Percentiles rank a stretch among this genome's conserved stretches.
phyloP scores from a whole-genome alignment of 2,888 invertebrate species.

The Calliopum simillimum region DNA sequence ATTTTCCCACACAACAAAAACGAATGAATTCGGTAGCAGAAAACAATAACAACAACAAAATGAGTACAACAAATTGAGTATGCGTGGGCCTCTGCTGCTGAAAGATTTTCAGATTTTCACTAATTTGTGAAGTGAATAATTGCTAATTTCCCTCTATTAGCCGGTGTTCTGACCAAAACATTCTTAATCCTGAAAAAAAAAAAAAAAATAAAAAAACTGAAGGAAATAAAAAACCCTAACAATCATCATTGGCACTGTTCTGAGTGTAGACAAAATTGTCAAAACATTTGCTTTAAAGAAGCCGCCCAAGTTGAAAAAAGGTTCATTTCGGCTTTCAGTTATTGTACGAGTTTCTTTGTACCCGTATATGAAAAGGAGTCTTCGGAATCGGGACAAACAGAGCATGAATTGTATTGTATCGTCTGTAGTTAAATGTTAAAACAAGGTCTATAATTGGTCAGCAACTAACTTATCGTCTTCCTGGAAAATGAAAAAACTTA shows the following conservation, averaged over 20 bases:
- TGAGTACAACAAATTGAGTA: not conserved
- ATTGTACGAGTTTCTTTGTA: not conserved
- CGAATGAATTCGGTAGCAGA: not conserved
- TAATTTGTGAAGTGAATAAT: conserved; percentile 59
- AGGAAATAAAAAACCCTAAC: no score
- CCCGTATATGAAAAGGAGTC: no score
- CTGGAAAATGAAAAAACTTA: no score
- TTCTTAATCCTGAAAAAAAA: conserved; percentile 29
- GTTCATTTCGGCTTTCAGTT: not conserved
- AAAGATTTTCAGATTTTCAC: conserved; percentile 49
- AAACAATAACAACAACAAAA: not conserved
- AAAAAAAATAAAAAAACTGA: no score
- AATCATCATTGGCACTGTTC: not conserved
- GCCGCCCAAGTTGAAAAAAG: conserved; percentile 3
- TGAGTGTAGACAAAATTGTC: conserved; percentile 40
- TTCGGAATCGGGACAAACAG: conserved; percentile 12
- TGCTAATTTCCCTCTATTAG: conserved; percentile 60
- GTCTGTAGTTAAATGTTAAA: no score
- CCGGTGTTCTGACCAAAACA: conserved; percentile 43
- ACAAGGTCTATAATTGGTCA: no score
- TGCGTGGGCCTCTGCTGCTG: not conserved
- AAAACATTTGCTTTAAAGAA: conserved; percentile 38
- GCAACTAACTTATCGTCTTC: no score
- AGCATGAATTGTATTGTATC: not conserved
- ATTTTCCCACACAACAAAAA: conserved; percentile 28